Base-by-base conservation (phyloP, 2,797 vertebrate species). In the Sebastes matsubarae region DNA sequence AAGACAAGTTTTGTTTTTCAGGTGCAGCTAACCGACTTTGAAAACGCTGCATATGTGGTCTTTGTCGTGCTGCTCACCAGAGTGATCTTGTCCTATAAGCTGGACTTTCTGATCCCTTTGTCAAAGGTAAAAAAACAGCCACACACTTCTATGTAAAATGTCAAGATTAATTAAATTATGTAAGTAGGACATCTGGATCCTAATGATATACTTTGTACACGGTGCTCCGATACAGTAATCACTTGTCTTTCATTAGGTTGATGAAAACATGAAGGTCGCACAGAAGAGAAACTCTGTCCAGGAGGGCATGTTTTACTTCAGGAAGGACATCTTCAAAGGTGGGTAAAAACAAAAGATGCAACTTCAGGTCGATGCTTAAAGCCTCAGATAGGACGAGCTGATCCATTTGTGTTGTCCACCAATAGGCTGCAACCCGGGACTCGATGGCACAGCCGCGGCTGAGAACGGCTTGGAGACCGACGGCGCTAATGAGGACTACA, bases 1-100 rank as follows among this genome's bases (percentile, higher is more conserved):
- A 20, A 60, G 5, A 20, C 2, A 10, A 5, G 7, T 52, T 64
- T 64, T 8, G 2, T 52, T 80, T 85, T 70, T 83, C 88, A 99
- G 99, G 98, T 99, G 69, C 99, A 99, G 75, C 93, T 99, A 82
- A 99, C 99, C 18, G 99, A 99, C 92, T 99, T 99, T 88, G 99
- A 99, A 94, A 99, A 99, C 59, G 98, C 98, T 22, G 99, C 99
- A 0, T 99, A 99, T 14, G 99, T 99, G 82, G 98, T 99, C n/a
- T 99, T 99, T 42, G 97, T 99, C 42, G 99, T 99, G 20, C 93
- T 99, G 84, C 96, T 99, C 27, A 99, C 99, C 60, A 95, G 99
- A 93, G 98, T 99, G 72, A 99, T 99, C 93, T 93, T 99, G 61
- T 99, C 99, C 2, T 99, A 99, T 88, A 99, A 99, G 85, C 89